Base-by-base conservation (phyloP, 2,797 vertebrate species). In the Delichon dasypus region DNA sequence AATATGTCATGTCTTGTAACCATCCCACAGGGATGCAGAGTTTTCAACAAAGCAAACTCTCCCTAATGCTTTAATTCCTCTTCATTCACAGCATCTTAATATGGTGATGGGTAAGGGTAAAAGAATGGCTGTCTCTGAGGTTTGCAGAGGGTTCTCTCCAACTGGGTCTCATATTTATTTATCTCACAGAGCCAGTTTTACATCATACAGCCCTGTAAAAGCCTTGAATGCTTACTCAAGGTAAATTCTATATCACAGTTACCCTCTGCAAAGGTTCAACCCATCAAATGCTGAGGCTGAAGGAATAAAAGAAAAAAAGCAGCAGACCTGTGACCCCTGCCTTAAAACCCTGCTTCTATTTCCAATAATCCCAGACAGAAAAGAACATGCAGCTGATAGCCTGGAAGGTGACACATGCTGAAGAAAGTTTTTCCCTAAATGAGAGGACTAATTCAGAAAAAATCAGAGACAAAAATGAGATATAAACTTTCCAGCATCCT, bases 401-500 rank as follows among this genome's bases (percentile, higher is more conserved):
- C 21, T 85, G 85, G 57, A 85, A 71, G 5, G 6, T 13, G 23
- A 57, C 16, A 53, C 0, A 0, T 18, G 55, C 15, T 60, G 27
- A 17, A 54, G 17, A 80, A 78, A 36, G 36, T 5, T 8, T 38
- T 80, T 36, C 22, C 18, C 21, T 71, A 27, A 62, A 15, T 19
- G 16, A 20, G 4, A 86, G 34, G n/a, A 54, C 17, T 68, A 89
- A 81, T 84, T 40, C 6, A 78, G 21, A 16, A n/a, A 77, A 85
- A 53, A 58, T 3, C 16, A 18, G 42, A 30, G 18, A 36, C 34
- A 32, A 82, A 87, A 91, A 62, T 2, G 25, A 80, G 76, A 22
- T 12, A 17, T 6, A 61, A 85, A 55, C 30, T 91, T 82, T 26
- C 30, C 40, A 73, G n/a, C 55, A 70, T 38, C 51, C 27, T 0